Conservation (phyloP, 2,888 invertebrate genomes). For the Antheraea assamensis region DNA sequence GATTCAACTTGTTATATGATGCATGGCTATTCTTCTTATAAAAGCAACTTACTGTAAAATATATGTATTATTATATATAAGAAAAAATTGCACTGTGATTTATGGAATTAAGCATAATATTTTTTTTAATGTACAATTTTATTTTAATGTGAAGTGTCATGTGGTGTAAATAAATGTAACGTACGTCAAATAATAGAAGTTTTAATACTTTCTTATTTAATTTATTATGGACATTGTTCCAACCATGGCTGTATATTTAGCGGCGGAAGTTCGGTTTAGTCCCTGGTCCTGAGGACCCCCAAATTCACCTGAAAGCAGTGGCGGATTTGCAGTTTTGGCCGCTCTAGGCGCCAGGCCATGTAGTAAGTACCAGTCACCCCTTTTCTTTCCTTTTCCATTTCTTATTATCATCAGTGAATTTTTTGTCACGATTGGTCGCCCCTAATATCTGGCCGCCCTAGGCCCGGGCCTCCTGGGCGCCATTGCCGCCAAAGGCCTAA, state of each 20-base stretch:
- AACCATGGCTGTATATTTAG: background rate
- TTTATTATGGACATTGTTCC: background rate
- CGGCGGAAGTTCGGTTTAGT: too few relatives aligned
- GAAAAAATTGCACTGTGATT: conserved; percentile 25
- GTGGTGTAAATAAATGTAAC: conserved; percentile 15
- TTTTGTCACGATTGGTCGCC: too few relatives aligned
- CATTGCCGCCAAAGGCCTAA: too few relatives aligned
- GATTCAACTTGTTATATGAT: background rate
- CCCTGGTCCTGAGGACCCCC: too few relatives aligned
- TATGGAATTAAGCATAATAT: conserved; percentile 16
- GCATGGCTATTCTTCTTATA: background rate
- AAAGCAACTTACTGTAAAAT: background rate
- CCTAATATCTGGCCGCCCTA: too few relatives aligned
- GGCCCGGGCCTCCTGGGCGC: too few relatives aligned
- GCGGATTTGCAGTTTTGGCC: too few relatives aligned
- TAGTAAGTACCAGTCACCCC: too few relatives aligned
- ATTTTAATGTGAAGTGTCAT: conserved; percentile 16
- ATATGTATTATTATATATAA: background rate
- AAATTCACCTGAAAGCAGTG: too few relatives aligned
- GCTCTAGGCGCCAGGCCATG: too few relatives aligned
- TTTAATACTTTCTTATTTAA: background rate
- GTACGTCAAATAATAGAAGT: background rate
- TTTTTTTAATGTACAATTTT: background rate
- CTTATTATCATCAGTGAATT: too few relatives aligned
- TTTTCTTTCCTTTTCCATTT: too few relatives aligned